A percentile compares a stretch with the other conserved stretches of the same genome.
phyloP scores from a whole-genome alignment of 2,888 invertebrate genomes.

The Andrena praecox region DNA sequence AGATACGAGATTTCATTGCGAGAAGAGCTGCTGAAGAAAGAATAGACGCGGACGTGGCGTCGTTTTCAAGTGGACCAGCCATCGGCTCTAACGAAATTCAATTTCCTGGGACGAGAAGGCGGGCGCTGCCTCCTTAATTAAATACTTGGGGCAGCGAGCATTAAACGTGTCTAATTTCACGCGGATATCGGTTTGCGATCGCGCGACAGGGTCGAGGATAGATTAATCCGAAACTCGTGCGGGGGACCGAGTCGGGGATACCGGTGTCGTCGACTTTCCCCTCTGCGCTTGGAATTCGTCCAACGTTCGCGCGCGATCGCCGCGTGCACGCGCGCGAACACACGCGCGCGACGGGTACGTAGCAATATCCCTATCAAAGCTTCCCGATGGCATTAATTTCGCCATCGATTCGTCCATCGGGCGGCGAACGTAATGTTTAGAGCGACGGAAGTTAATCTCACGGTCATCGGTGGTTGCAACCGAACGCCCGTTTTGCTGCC shows the following conservation, averaged over 20 bases:
- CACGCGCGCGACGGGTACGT: not conserved
- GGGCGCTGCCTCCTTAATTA: not conserved
- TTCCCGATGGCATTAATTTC: constrained; percentile 60
- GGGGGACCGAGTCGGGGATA: constrained; percentile 29
- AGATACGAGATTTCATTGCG: not conserved
- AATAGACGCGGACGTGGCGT: too few relatives aligned
- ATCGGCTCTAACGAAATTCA: not conserved
- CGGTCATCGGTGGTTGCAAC: constrained; percentile 20
- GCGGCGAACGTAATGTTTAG: constrained; percentile 49
- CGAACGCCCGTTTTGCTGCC: constrained; percentile 21
- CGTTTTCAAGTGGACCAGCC: not conserved
- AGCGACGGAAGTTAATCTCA: constrained; percentile 56
- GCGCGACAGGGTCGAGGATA: constrained; percentile 1
- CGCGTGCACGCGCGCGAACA: not conserved
- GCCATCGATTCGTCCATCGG: constrained; percentile 41
- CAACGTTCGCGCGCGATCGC: constrained; percentile 26
- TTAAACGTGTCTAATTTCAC: constrained; percentile 13
- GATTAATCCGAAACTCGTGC: constrained; percentile 51
- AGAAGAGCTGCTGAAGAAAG: too few relatives aligned
- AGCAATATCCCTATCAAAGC: constrained; percentile 59
- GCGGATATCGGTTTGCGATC: constrained; percentile 23
- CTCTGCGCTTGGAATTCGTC: constrained; percentile 44
- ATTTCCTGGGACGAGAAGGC: not conserved
- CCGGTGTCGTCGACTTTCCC: constrained; percentile 37
- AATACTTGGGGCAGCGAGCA: not conserved